Base-by-base conservation (phyloP, 2,113 vertebrate genomes). In the Balaenoptera acutorostrata region DNA sequence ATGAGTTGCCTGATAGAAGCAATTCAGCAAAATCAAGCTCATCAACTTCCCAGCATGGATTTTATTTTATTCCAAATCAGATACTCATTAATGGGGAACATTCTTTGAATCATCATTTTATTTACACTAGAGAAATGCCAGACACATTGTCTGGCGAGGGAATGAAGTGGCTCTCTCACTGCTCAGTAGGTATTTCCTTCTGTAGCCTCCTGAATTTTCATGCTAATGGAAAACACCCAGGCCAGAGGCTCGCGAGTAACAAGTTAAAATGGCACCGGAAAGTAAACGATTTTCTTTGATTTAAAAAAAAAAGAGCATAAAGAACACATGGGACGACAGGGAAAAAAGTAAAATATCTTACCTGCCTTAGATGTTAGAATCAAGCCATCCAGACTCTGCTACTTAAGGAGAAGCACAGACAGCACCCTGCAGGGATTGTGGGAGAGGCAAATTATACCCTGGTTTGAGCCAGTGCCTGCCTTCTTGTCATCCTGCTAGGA, bases 11-110 rank as follows among this genome's bases (percentile, higher is more conserved):
- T 93, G 96, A 97, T 95, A 96, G 97, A 95, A 98, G 94, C 97
- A 96, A 98, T 97, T 97, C 97, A 98, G 95, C 97, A 98, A 98
- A 98, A 98, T 97, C 96, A 97, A 98, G 97, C 97, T 98, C 97
- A 98, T 98, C 97, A 96, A 92, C 94, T 98, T 98, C 98, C 97
- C 98, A 98, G 98, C 98, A 98, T 98, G 97, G 98, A 98, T 98
- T 98, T 98, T 98, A 98, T 97, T 98, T 98, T 98, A 97, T 98
- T 97, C 96, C 97, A 96, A 99, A 98, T 98, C 98, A 97, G 96
- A 98, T 98, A 98, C 93, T 98, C 96, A 97, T 96, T 97, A 97
- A 97, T 95, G 80, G 95, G 96, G 89, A 89, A 97, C 89, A 74
- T 92, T 97, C 98, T 98, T 98, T 98, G 97, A 98, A 97, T 90